Evolutionary conservation across 2,888 invertebrate species (phyloP), one percentile per base, ranked within the genome.

Genomic region (Melanargia galathea): DNA sequence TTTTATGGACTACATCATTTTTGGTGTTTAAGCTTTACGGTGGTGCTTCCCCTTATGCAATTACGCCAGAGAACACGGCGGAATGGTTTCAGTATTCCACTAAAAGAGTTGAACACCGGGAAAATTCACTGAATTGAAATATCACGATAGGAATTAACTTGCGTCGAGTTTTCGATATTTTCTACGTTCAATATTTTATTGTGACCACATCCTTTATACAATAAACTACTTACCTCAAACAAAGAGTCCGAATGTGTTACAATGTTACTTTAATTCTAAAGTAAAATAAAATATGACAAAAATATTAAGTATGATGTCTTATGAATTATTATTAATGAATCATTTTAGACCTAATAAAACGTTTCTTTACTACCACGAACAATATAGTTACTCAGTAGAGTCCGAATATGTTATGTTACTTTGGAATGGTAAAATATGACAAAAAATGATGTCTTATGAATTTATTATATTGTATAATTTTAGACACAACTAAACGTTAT

Each of bases 41-140:
- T 46, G 33, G 46, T 11, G 26, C 57, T 58, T 58, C 48, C 35
- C 48, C 48, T 58, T 58, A 58, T 58, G 58, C 58, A 58, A 49
- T 58, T 38, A 33, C 35, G 24, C 16, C 30, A 16, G 22, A 22
- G 35, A 58, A 58, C 24, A 38, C 33, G 48, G 22, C 38, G 48
- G 24, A 49, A 33, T 16, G 48, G 48, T 49, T 58, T 24, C 58
- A 48, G 16, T 24, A 35, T 38, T 58, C 48, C 58, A 26, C 40
- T 26, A 35, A 58, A 48, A 58, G 48, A 58, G 48, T 58, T 48
- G 48, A 48, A 49, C 35, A 35, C 48, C 20, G 38, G 48, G 35
- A 48, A 18, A 48, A 49, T 49, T 58, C 35, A 16, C 58, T 48
- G 48, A 58, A 48, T 58, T 49, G 58, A 57, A 46, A 57, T 57